These are phyloP conservation scores for Chaetorhynchus papuensis DNA, from an alignment of 2,113 vertebrate species.

Conservation along the genomic window DNA sequence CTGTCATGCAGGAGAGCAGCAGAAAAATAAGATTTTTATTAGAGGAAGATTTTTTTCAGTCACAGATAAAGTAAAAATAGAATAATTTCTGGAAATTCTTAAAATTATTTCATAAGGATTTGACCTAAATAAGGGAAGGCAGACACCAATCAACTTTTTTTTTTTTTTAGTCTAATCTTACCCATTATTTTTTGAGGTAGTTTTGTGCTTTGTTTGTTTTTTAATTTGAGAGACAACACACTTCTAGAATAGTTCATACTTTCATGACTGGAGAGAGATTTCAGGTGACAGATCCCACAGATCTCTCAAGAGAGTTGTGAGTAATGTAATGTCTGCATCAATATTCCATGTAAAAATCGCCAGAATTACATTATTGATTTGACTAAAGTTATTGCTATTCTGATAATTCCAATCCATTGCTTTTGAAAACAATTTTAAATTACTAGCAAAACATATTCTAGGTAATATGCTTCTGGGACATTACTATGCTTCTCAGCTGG, in stretches of 20 bases:
- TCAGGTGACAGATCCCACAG: neutral
- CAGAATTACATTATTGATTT: slow-evolving; percentile 31
- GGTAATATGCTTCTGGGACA: neutral
- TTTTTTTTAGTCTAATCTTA: neutral
- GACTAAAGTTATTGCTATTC: neutral
- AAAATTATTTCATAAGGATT: neutral
- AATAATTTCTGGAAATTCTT: neutral
- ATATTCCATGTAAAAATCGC: slow-evolving; percentile 9
- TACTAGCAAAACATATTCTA: slow-evolving; percentile 2
- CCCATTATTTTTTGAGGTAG: neutral
- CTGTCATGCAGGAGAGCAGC: neutral
- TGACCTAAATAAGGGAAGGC: neutral
- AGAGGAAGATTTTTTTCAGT: neutral
- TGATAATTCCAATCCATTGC: neutral
- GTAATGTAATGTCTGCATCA: neutral
- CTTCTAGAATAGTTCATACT: neutral
- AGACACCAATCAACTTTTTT: neutral
- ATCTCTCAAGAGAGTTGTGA: neutral
- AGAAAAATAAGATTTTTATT: neutral
- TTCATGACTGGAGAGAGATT: neutral
- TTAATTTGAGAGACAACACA: neutral
- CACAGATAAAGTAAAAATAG: neutral
- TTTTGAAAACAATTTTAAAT: slow-evolving; percentile 36
- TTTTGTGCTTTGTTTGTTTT: neutral
- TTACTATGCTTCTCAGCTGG: neutral